These are phyloP conservation scores for Chaenocephalus aceratus DNA, from an alignment of 2,113 vertebrate species.

Conservation along the genomic window DNA sequence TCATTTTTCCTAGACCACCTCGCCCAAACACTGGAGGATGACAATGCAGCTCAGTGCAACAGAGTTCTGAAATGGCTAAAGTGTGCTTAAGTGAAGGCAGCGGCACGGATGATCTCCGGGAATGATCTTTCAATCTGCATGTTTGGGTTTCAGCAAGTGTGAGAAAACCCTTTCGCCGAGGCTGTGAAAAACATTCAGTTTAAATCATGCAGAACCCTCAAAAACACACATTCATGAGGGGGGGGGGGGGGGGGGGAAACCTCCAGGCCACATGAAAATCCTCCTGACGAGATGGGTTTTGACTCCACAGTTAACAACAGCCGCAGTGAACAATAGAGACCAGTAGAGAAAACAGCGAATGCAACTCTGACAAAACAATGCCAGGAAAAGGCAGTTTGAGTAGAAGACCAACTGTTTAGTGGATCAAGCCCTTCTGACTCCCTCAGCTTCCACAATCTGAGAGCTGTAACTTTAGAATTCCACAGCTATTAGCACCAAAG, in stretches of 20 bases:
- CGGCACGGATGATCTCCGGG: conserved; percentile 27
- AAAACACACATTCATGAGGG: conserved; percentile 40
- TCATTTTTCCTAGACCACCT: conserved; percentile 38
- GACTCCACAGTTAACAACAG: conserved; percentile 53
- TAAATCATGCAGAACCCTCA: conserved; percentile 44
- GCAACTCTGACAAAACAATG: conserved; percentile 30
- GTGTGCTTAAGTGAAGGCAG: conserved; percentile 6
- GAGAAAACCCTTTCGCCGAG: conserved; percentile 39
- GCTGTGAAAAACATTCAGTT: conserved; percentile 48
- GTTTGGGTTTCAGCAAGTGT: conserved; percentile 35
- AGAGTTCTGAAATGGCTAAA: not conserved
- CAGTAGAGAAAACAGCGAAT: conserved; percentile 36
- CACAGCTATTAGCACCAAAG: conserved; percentile 67
- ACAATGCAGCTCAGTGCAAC: conserved; percentile 38
- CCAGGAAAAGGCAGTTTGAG: conserved; percentile 11
- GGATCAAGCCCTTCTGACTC: conserved; percentile 35
- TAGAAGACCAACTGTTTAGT: conserved; percentile 47
- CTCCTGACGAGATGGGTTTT: conserved; percentile 54
- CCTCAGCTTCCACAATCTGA: conserved; percentile 34
- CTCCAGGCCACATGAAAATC: conserved; percentile 64
- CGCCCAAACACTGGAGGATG: conserved; percentile 33
- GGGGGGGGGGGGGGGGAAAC: conserved; percentile 10
- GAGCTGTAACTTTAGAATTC: conserved; percentile 43
- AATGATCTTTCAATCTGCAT: conserved; percentile 24
- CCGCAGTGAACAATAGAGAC: conserved; percentile 65